phyloP scores from a whole-genome alignment of 2,888 invertebrate species.

The Andrena dorsata region DNA sequence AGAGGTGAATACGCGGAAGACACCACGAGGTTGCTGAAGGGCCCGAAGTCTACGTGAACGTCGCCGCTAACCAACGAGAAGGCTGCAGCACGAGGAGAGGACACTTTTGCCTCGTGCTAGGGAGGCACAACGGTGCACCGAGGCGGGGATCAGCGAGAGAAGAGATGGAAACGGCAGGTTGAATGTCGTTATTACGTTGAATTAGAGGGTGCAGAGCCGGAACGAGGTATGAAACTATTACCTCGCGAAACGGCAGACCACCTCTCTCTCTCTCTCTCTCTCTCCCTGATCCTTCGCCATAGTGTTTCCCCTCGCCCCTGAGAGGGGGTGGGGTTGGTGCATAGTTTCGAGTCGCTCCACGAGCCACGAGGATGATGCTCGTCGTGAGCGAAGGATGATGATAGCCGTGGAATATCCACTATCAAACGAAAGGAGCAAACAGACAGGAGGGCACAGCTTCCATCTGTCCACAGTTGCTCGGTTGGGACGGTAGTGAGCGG shows the following conservation, averaged over 20 bases:
- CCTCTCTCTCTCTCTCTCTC: constrained; percentile 46
- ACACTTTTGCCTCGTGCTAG: constrained; percentile 69
- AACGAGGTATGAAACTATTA: constrained; percentile 85
- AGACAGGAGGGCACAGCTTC: constrained; percentile 48
- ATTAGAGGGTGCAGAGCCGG: constrained; percentile 85
- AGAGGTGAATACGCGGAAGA: background rate
- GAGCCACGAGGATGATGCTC: constrained; percentile 63
- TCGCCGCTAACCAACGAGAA: constrained; percentile 12
- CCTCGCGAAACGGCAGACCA: constrained; percentile 81
- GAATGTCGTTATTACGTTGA: constrained; percentile 85
- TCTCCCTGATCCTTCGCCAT: constrained; percentile 41
- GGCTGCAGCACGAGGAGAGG: constrained; percentile 40
- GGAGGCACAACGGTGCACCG: constrained; percentile 70
- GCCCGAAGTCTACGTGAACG: background rate
- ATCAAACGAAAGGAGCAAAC: constrained; percentile 51
- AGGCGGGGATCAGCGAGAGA: constrained; percentile 51
- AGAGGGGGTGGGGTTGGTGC: constrained; percentile 63
- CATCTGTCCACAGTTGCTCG: background rate
- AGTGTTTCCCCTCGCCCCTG: constrained; percentile 37
- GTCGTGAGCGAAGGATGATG: constrained; percentile 59
- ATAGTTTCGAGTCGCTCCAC: constrained; percentile 63
- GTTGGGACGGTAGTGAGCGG: background rate
- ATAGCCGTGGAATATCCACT: constrained; percentile 61
- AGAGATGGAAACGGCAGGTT: constrained; percentile 81
- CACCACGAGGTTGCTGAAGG: background rate